Conservation (phyloP, 2,888 invertebrate genomes). For the Tachina fera region DNA sequence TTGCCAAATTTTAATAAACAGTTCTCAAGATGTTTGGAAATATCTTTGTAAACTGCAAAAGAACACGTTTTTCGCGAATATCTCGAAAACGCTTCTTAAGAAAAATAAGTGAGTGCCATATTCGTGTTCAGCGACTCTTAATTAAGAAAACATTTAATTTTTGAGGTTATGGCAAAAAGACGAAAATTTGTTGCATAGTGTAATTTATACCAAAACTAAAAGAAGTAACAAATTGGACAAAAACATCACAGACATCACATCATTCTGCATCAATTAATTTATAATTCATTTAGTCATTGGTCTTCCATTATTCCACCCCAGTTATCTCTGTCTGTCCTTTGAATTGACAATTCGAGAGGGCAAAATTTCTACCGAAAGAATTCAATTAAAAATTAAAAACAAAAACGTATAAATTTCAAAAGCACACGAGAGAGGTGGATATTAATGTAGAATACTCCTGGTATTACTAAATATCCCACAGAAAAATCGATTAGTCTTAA, state of each 20-base stretch:
- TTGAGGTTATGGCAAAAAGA: no score
- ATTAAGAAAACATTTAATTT: no score
- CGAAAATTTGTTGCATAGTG: no score
- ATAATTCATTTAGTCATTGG: conserved; percentile 9
- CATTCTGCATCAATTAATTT: not conserved
- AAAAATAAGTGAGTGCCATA: no score
- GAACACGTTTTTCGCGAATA: no score
- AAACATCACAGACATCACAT: conserved; percentile 15
- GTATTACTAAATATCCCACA: not conserved
- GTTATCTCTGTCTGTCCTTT: conserved; percentile 39
- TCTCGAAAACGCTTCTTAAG: no score
- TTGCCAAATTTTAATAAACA: no score
- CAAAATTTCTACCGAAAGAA: not conserved
- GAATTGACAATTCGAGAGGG: conserved; percentile 7
- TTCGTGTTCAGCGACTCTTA: no score
- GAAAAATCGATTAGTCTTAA: no score
- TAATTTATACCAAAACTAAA: conserved; percentile 10
- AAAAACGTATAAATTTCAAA: conserved; percentile 6
- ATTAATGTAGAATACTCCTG: not conserved
- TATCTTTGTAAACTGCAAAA: no score
- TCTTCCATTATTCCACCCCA: conserved; percentile 39
- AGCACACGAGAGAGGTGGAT: not conserved
- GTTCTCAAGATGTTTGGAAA: no score
- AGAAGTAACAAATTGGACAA: conserved; percentile 57
- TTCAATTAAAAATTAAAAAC: not conserved